Evolutionary conservation across 2,113 vertebrate genomes (phyloP), one percentile per base, ranked within the genome.

Genomic region (Otis tarda): DNA sequence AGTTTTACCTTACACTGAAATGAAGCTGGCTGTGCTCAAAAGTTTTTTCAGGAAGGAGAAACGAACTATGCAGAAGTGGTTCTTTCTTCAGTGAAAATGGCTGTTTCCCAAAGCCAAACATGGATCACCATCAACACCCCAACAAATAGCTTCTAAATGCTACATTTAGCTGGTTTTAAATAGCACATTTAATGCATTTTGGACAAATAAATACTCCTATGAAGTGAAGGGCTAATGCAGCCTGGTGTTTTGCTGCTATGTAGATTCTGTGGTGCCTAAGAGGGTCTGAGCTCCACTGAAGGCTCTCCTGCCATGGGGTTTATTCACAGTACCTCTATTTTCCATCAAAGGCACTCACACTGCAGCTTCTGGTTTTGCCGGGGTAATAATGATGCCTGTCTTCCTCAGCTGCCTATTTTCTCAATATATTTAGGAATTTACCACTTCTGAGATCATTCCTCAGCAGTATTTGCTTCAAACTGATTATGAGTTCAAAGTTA

Each of bases 261-360:
- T 9, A 67, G 41, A 47, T 27, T 52, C 1, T 1, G 7, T 12
- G 19, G 33, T 75, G 35, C 16, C 49, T 33, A 64, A 71, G 41
- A 33, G 14, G 6, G 45, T 39, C n/a, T 56, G 39, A 90, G 70
- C 55, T 90, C 50, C 63, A 56, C 4, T 39, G 70, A 76, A 61
- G 23, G 53, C 33, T 49, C 52, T 76, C 65, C 65, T 52, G 4
- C 31, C 41, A 35, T 4, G 6, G 22, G 7, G 3, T 55, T 55
- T 33, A 74, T 25, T 75, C 74, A 56, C 22, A 69, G 25, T 2
- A 5, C 43, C 31, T 80, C 33, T 50, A 2, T 15, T 67, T n/a
- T 53, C 41, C 47, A 30, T 9, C 35, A 30, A n/a, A 28, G 16
- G 25, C 2, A 2, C 25, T 63, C 64, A 65, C 0, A 0, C 13